phyloP scores from a whole-genome alignment of 2,888 invertebrate genomes.

The Helicoverpa assulta region DNA sequence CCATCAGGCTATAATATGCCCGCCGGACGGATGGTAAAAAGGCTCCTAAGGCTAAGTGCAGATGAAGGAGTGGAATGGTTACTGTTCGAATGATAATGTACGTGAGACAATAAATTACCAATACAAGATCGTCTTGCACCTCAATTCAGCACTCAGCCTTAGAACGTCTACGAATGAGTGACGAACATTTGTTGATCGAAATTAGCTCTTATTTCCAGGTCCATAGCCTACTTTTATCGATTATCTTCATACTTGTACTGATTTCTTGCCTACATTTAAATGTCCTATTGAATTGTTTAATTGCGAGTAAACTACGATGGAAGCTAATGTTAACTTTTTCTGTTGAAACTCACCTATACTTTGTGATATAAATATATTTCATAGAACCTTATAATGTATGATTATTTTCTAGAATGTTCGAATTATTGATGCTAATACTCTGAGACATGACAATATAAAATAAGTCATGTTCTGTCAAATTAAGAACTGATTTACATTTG shows the following conservation, averaged over 20 bases:
- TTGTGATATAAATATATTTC: slow-evolving; percentile 75
- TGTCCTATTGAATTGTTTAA: slow-evolving; percentile 51
- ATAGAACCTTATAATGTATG: slow-evolving; percentile 56
- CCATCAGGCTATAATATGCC: neutral
- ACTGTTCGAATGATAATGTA: slow-evolving; percentile 11
- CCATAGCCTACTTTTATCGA: slow-evolving; percentile 42
- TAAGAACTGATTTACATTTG: slow-evolving; percentile 58
- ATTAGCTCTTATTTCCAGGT: slow-evolving; percentile 62
- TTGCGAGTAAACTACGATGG: slow-evolving; percentile 44
- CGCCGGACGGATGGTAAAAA: neutral
- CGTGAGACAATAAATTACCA: slow-evolving; percentile 31
- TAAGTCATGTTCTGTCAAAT: slow-evolving; percentile 54
- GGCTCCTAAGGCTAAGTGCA: slow-evolving; percentile 11
- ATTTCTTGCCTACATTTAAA: slow-evolving; percentile 50
- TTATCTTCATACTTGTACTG: slow-evolving; percentile 34
- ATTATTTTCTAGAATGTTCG: slow-evolving; percentile 56
- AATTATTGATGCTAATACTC: slow-evolving; percentile 52
- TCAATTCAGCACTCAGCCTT: slow-evolving; percentile 16
- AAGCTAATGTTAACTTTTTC: slow-evolving; percentile 57
- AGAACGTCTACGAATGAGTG: neutral
- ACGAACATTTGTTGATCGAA: slow-evolving; percentile 17
- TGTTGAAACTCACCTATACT: slow-evolving; percentile 74
- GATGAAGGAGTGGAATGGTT: neutral
- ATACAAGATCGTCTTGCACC: slow-evolving; percentile 21
- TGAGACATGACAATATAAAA: slow-evolving; percentile 49